Evolutionary conservation across 64 coral and sea anemone species (phyloP).

Genomic region (Actinia tenebrosa): DNA sequence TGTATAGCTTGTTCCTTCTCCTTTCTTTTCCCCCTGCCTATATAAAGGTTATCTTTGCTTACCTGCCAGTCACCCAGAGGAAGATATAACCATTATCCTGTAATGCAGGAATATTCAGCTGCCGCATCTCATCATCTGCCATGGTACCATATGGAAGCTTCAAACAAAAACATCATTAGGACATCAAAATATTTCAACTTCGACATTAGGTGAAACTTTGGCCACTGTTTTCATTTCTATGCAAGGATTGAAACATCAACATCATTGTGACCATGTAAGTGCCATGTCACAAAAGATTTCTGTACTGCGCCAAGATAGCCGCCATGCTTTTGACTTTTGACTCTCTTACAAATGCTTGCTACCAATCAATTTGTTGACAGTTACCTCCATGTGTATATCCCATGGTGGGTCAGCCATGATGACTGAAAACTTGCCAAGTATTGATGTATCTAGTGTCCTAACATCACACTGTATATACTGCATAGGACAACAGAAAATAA

Average conservation of each 20-base stretch:
- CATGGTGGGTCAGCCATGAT: constrained; percentile 98
- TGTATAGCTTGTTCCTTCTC: background rate
- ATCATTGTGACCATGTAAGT: no score
- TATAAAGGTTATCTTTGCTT: background rate
- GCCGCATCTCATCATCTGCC: constrained; percentile 98
- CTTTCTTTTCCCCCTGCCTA: no score
- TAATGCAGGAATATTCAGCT: constrained; percentile 75
- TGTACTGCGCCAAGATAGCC: no score
- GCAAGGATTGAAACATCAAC: no score
- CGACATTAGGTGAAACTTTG: no score
- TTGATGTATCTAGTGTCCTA: constrained; percentile 61
- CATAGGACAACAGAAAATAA: constrained; percentile 1
- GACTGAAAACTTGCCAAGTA: constrained; percentile 92
- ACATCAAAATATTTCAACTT: background rate
- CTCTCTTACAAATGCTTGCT: background rate
- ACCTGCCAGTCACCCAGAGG: constrained; percentile 99
- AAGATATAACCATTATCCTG: constrained; percentile 98
- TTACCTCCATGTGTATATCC: constrained; percentile 99
- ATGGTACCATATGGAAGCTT: constrained; percentile 99
- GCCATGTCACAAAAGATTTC: no score
- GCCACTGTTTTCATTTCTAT: no score
- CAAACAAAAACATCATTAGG: background rate
- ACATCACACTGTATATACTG: constrained; percentile 96
- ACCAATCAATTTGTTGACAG: background rate
- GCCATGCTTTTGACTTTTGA: no score